phyloP scores from a whole-genome alignment of 2,888 invertebrate genomes.

The Rhingia campestris region DNA sequence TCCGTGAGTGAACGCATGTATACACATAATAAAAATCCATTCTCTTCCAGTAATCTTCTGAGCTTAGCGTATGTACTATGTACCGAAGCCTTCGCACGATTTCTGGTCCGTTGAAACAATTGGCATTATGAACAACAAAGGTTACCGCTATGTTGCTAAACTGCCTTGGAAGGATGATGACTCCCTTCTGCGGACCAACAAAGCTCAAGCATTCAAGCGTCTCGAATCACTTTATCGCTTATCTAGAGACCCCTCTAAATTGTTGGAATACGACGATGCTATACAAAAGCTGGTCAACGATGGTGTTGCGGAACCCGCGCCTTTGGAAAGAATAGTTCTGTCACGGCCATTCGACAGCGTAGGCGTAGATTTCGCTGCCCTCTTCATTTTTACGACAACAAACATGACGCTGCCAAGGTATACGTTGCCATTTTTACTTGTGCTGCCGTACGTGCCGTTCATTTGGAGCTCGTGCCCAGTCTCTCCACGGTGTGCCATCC shows the following conservation, averaged over 20 bases:
- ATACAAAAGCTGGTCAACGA: background rate
- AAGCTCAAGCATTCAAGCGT: background rate
- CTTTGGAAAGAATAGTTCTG: background rate
- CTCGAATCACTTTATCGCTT: background rate
- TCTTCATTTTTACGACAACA: too few species aligned
- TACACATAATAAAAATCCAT: background rate
- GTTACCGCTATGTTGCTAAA: background rate
- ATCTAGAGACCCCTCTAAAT: constrained; percentile 6
- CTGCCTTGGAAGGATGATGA: constrained; percentile 8
- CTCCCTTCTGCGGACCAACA: background rate
- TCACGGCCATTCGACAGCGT: too few species aligned
- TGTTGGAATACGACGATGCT: constrained; percentile 20
- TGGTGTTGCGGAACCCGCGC: constrained; percentile 10
- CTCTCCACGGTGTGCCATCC: too few species aligned
- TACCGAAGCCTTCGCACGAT: background rate
- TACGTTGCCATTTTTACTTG: too few species aligned
- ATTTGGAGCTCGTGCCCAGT: too few species aligned
- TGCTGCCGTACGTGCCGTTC: too few species aligned
- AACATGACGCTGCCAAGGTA: too few species aligned
- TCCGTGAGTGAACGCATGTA: background rate
- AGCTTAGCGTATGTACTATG: constrained; percentile 1
- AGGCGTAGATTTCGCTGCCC: too few species aligned
- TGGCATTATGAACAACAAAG: background rate
- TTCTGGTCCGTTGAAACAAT: constrained; percentile 14
- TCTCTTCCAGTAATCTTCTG: constrained; percentile 10